phyloP scores from a whole-genome alignment of 2,797 vertebrate genomes.

The Malurus leucopterus region DNA sequence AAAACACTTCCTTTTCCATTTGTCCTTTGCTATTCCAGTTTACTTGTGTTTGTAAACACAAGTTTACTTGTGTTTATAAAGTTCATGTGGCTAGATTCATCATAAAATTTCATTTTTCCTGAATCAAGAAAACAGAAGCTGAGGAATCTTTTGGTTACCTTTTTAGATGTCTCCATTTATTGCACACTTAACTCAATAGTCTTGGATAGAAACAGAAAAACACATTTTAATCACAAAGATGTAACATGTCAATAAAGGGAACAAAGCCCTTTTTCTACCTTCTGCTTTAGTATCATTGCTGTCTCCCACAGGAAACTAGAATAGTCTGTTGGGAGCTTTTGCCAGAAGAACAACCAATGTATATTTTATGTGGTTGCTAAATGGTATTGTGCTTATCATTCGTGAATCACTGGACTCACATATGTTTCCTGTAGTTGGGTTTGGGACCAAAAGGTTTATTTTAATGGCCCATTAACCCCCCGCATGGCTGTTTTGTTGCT shows the following conservation, averaged over 20 bases:
- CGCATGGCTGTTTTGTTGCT: not conserved
- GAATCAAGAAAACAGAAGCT: not conserved
- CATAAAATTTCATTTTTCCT: not conserved
- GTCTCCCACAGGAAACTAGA: not conserved
- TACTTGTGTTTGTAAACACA: not conserved
- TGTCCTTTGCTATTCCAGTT: not conserved
- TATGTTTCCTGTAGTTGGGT: not conserved
- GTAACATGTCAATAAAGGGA: not conserved
- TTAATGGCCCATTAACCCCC: not conserved
- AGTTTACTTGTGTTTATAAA: not conserved
- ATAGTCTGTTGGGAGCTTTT: not conserved
- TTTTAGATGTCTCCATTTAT: not conserved
- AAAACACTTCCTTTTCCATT: not conserved
- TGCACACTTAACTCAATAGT: not conserved
- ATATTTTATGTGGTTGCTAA: slow-evolving; percentile 19
- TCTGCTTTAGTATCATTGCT: not conserved
- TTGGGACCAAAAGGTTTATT: not conserved
- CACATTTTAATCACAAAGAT: not conserved
- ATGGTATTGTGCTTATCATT: not conserved
- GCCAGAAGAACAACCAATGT: not conserved
- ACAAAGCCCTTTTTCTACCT: not conserved
- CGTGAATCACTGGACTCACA: not conserved
- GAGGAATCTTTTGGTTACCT: not conserved
- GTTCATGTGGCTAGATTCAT: not conserved
- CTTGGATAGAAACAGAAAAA: not conserved